Percentiles rank a stretch among this genome's conserved stretches.
These are phyloP conservation scores for Anoplophora glabripennis DNA, from an alignment of 1,140 invertebrate genomes.

Conservation along the genomic window DNA sequence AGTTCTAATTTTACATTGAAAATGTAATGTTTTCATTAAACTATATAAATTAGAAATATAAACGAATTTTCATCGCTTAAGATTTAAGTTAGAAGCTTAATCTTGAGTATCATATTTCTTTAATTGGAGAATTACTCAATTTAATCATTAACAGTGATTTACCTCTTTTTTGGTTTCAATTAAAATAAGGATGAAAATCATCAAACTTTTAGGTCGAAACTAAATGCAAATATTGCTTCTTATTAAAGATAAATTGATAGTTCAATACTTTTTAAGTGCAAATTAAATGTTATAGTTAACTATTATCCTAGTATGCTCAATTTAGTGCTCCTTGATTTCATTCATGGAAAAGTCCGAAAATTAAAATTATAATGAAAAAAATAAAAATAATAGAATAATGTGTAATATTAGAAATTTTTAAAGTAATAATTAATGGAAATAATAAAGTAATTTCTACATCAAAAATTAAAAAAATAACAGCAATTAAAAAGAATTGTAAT, in stretches of 20 bases:
- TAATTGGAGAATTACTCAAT: no score
- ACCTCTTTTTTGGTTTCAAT: slow-evolving; percentile 45
- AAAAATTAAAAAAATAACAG: slow-evolving; percentile 68
- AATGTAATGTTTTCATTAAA: slow-evolving; percentile 58
- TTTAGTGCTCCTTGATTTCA: slow-evolving; percentile 59
- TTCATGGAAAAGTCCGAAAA: no score
- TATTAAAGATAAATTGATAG: no score
- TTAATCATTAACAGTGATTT: no score
- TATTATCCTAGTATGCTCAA: slow-evolving; percentile 58
- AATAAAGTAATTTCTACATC: slow-evolving; percentile 61
- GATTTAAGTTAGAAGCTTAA: no score
- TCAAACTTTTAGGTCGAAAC: slow-evolving; percentile 58
- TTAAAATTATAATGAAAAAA: no score
- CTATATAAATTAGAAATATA: no score
- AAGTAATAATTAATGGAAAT: slow-evolving; percentile 52
- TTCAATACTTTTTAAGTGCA: no score
- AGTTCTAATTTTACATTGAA: slow-evolving; percentile 56
- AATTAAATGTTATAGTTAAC: slow-evolving; percentile 63
- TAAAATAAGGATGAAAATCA: slow-evolving; percentile 54
- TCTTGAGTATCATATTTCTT: no score
- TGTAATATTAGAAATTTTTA: slow-evolving; percentile 47
- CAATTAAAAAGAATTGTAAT: slow-evolving; percentile 61
- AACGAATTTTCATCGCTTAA: no score
- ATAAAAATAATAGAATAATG: no score
- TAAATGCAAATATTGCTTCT: no score